phyloP scores from a whole-genome alignment of 2,888 invertebrate genomes.

The Caenorhabditis doughertyi region DNA sequence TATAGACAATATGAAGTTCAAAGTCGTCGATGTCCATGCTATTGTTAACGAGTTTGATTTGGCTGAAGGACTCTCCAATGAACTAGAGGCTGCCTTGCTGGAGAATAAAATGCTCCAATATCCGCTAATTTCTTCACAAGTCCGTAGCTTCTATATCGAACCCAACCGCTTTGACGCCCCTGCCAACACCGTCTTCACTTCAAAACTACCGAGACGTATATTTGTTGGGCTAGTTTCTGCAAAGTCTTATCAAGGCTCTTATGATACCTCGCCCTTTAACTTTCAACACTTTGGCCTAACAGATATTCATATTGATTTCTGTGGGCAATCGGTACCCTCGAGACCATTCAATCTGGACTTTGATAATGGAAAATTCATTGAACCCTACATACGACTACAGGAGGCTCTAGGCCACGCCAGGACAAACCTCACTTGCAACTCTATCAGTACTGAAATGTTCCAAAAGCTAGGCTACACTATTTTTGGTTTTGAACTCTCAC shows the following conservation, averaged over 20 bases:
- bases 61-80: slow-evolving; percentile 15
- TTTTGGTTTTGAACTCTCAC: slow-evolving; percentile 20
- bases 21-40: slow-evolving; percentile 16
- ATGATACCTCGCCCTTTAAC: not conserved
- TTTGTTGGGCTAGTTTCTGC: slow-evolving; percentile 14
- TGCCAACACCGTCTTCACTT: slow-evolving; percentile 13
- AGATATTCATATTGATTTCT: slow-evolving; percentile 23
- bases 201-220: slow-evolving; percentile 9
- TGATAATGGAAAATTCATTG: not conserved
- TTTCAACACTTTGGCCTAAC: slow-evolving; percentile 1
- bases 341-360: slow-evolving; percentile 21
- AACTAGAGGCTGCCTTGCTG: not conserved
- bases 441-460: slow-evolving; percentile 1
- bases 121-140: not conserved
- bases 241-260: slow-evolving; percentile 9
- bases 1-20: not conserved
- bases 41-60: slow-evolving; percentile 28
- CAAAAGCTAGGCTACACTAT: slow-evolving; percentile 3
- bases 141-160: slow-evolving; percentile 6
- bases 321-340: slow-evolving; percentile 5
- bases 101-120: slow-evolving; percentile 14
- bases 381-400: not conserved
- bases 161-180: slow-evolving; percentile 5
- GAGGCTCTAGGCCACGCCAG: slow-evolving; percentile 18
- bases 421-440: not conserved